phyloP scores from a whole-genome alignment of 1,140 invertebrate genomes.

The Frieseomelitta varia region DNA sequence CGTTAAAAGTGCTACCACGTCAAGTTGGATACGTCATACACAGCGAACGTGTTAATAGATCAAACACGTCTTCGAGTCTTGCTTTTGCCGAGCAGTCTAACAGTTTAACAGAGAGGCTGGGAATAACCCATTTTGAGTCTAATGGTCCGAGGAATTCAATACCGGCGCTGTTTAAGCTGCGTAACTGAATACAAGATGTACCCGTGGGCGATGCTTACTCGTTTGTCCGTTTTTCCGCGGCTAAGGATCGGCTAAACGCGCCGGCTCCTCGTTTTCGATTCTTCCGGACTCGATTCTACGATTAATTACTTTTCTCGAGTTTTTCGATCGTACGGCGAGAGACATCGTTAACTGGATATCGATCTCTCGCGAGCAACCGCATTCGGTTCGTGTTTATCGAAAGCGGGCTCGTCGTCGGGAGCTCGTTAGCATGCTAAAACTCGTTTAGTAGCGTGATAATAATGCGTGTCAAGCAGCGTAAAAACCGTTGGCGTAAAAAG shows the following conservation, averaged over 20 bases:
- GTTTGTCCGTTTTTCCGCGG: background rate
- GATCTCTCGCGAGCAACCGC: constrained; percentile 43
- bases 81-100: no score
- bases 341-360: constrained; percentile 57
- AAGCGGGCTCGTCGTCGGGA: constrained; percentile 16
- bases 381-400: constrained; percentile 29
- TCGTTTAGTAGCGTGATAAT: constrained; percentile 61
- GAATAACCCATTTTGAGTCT: background rate
- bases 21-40: no score
- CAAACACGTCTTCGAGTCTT: no score
- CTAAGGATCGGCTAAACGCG: background rate
- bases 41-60: no score
- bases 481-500: background rate
- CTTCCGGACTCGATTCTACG: background rate
- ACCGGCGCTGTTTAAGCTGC: no score
- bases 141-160: background rate
- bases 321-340: background rate
- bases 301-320: constrained; percentile 30
- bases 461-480: constrained; percentile 44
- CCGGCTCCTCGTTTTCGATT: background rate
- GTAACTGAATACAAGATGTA: background rate
- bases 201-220: background rate
- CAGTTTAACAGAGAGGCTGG: no score
- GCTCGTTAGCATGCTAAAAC: constrained; percentile 54
- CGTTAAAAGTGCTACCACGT: no score